phyloP scores from a whole-genome alignment of 2,888 invertebrate genomes.

The Drosophila bunnanda region DNA sequence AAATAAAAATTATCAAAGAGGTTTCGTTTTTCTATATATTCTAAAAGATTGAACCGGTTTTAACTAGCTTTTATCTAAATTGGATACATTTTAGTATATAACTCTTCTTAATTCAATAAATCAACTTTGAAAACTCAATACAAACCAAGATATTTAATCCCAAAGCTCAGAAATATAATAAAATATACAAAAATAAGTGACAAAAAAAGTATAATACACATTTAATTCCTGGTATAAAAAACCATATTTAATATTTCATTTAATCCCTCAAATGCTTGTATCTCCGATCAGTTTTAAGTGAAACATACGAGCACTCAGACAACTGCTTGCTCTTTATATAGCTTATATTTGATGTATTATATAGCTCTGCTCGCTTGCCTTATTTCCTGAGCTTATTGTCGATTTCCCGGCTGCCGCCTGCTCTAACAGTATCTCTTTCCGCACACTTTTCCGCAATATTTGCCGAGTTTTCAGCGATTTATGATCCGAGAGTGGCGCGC shows the following conservation, averaged over 20 bases:
- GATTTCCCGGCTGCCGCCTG: conserved; percentile 58
- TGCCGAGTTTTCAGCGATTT: conserved; percentile 70
- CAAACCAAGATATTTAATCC: not conserved
- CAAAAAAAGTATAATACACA: no score
- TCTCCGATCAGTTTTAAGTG: conserved; percentile 19
- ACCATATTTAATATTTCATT: not conserved
- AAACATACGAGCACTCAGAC: not conserved
- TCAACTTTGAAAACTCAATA: not conserved
- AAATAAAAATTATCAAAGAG: not conserved
- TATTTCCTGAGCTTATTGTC: conserved; percentile 78
- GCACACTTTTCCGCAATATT: conserved; percentile 76
- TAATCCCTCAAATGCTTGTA: conserved; percentile 1
- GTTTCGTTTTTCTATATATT: not conserved
- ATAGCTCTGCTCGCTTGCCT: conserved; percentile 37
- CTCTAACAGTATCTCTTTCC: conserved; percentile 61
- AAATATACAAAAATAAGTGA: no score
- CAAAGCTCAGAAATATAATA: not conserved
- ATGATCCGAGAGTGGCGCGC: conserved; percentile 62
- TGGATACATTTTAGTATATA: not conserved
- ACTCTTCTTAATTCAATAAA: not conserved
- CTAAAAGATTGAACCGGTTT: not conserved
- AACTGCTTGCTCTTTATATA: not conserved
- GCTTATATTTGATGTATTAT: conserved; percentile 24
- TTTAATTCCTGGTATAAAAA: not conserved
- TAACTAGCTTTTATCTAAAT: not conserved